Evolutionary conservation across 2,113 vertebrate species (phyloP), one percentile per base, ranked within the genome.

Genomic region (Phaethon lepturus): DNA sequence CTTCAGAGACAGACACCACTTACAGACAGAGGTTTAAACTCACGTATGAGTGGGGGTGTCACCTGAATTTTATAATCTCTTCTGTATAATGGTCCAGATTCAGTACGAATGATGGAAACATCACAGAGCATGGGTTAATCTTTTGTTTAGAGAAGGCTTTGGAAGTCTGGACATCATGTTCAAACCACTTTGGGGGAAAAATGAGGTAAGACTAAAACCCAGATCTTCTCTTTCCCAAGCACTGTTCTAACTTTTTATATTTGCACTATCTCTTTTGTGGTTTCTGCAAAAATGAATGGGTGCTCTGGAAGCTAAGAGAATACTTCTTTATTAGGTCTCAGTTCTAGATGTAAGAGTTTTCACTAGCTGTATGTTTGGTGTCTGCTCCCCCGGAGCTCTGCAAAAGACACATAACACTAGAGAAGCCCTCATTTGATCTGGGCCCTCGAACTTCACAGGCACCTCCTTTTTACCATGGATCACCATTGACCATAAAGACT

Each of bases 21-120:
- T 47, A 68, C 8, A 86, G 62, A 35, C 4, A 79, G 31, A 64
- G 16, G 8, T 60, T 76, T 83, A 72, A 89, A 63, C 17, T 35
- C 0, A 0, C 5, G 5, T 28, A 6, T 40, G 16, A 31, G 31
- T 7, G 29, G 1, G 4, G 5, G 1, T 38, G 17, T 50, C 58
- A 91, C 9, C 12, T 53, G 26, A 71, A 63, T 72, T 64, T 89
- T 63, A 31, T 68, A 49, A 44, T n/a, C 16, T 75, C 3, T 68
- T 72, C 25, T 63, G 7, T 23, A 12, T 52, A 50, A 66, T 13
- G 17, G 56, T 10, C 40, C 50, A 77, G 14, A 77, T 74, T 82
- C n/a, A 33, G 38, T 62, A 58, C 66, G 29, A 86, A 67, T 16
- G 3, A 62, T 52, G 42, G 47, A 75, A 77, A 58, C 5, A 29